These are phyloP conservation scores for Teleogryllus oceanicus DNA, from an alignment of 2,888 invertebrate species.

Conservation along the genomic window DNA sequence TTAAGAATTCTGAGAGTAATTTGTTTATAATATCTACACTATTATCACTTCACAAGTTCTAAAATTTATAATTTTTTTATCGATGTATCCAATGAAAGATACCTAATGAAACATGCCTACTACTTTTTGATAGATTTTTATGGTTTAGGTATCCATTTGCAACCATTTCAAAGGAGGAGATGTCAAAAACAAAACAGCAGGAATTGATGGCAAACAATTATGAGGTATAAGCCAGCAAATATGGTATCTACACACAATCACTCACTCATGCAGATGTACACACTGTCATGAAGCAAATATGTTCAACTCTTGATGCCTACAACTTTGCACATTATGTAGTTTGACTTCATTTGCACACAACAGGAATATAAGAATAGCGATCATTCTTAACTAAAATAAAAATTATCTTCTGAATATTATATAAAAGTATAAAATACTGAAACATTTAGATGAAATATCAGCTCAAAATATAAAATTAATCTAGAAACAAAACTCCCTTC, in stretches of 20 bases:
- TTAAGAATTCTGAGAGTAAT: no score
- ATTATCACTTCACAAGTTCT: no score
- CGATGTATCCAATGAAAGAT: no score
- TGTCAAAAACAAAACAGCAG: background rate
- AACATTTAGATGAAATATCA: conserved; percentile 18
- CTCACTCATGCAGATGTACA: background rate
- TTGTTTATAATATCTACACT: no score
- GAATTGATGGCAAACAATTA: background rate
- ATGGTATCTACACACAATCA: conserved; percentile 2
- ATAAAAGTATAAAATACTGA: conserved; percentile 18
- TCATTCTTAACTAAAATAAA: conserved; percentile 8
- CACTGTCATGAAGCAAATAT: background rate
- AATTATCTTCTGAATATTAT: conserved; percentile 11
- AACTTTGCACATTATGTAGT: background rate
- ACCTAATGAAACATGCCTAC: no score
- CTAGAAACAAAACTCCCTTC: background rate
- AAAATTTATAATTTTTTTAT: no score
- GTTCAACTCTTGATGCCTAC: background rate
- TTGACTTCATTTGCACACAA: background rate
- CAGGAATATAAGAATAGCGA: conserved; percentile 18
- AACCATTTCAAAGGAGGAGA: background rate
- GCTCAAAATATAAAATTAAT: background rate
- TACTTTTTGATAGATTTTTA: no score
- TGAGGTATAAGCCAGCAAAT: background rate
- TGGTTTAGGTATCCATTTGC: background rate